Evolutionary conservation across 2,113 vertebrate genomes (phyloP).

Genomic region (Brachionichthys hirsutus): DNA sequence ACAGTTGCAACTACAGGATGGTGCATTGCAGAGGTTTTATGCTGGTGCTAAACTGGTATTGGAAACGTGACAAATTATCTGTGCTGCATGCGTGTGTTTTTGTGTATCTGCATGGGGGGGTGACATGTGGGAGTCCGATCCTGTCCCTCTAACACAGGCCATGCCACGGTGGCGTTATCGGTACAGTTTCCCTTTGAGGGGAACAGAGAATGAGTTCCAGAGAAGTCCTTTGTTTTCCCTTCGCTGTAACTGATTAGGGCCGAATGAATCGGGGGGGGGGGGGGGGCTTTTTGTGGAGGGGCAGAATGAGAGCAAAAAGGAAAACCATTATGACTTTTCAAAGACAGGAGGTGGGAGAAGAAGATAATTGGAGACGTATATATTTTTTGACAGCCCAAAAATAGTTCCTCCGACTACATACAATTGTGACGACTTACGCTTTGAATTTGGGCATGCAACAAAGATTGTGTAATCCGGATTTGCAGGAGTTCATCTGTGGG

Average conservation of each 20-base stretch:
- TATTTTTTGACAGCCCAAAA: slow-evolving; percentile 33
- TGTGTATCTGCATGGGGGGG: neutral
- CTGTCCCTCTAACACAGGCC: neutral
- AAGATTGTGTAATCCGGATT: slow-evolving; percentile 55
- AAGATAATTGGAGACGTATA: slow-evolving; percentile 35
- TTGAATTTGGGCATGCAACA: slow-evolving; percentile 3
- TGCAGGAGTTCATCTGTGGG: slow-evolving; percentile 61
- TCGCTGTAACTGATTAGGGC: slow-evolving; percentile 61
- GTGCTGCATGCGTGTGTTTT: neutral
- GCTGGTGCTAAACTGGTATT: no score
- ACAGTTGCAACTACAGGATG: neutral
- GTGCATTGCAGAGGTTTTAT: neutral
- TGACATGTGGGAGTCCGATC: slow-evolving; percentile 15
- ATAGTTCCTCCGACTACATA: slow-evolving; percentile 17
- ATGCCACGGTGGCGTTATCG: slow-evolving; percentile 30
- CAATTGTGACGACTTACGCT: slow-evolving; percentile 10
- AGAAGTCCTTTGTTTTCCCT: slow-evolving; percentile 63
- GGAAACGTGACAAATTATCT: no score
- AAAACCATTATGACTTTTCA: slow-evolving; percentile 49
- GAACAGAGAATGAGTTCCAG: slow-evolving; percentile 49
- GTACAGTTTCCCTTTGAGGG: slow-evolving; percentile 46
- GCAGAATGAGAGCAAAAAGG: slow-evolving; percentile 56
- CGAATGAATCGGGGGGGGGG: slow-evolving; percentile 57
- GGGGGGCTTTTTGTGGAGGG: slow-evolving; percentile 46
- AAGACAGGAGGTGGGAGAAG: slow-evolving; percentile 26